Base-by-base conservation (phyloP, 2,888 invertebrate genomes). In the Atethmia centrago region DNA sequence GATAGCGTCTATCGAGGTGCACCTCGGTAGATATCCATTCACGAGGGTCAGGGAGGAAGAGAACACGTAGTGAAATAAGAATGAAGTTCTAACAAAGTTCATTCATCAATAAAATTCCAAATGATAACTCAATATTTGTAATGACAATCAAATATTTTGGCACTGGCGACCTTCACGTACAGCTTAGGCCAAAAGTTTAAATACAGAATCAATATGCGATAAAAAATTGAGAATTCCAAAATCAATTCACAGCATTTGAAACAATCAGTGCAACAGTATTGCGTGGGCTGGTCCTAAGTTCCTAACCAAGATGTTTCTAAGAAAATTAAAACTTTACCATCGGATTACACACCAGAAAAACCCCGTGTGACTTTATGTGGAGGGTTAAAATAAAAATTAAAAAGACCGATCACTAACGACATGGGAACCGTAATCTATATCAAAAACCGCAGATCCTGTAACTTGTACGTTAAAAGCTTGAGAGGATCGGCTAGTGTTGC, bases 361-460 rank as follows among this genome's bases (percentile, higher is more conserved):
- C 77, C 75, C 84, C 88, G 87, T 88, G 89, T 75, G 90, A 88
- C 83, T 84, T 71, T 36, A 71, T 58, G 59, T 56, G 63, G 69
- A 74, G 65, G 61, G 63, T 63, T 79, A 83, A 82, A 88, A 86
- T 82, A 78, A 80, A 81, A 81, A 78, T 79, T 75, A 79, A 81
- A 83, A 84, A 71, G 61, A 47, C 62, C 68, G 71, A 79, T 84
- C 77, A 82, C 80, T 85, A 88, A 87, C 84, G 88, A 92, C 91
- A 94, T 93, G 94, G 91, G 93, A 94, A 91, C 88, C 82, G 92
- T 92, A 93, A 92, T 92, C 90, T 88, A 92, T 91, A 92, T 91
- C 90, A 85, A 81, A 88, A 94, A 95, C 95, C 95, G 81, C 95
- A 95, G 86, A 86, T 82, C 88, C 87, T 87, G 87, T 86, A 88